These are phyloP conservation scores for Manis crassicaudata DNA, from an alignment of 2,797 vertebrate species.

Conservation along the genomic window DNA sequence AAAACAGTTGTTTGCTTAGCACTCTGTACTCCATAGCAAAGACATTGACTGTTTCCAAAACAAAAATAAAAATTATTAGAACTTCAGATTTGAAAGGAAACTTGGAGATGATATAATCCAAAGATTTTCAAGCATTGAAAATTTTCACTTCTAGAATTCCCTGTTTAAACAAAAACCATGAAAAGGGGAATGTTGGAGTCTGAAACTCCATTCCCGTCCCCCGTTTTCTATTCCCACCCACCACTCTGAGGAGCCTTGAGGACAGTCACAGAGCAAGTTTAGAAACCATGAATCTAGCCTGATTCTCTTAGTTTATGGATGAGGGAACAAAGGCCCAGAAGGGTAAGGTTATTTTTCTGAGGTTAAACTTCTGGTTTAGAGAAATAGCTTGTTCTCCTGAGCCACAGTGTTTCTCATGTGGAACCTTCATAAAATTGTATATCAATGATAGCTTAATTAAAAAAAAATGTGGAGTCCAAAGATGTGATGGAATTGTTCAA, in stretches of 20 bases:
- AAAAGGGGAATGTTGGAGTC: neutral
- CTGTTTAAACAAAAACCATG: neutral
- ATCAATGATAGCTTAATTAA: no score
- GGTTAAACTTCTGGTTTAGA: neutral
- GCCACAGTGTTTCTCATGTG: no score
- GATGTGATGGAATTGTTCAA: no score
- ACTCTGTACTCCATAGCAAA: neutral
- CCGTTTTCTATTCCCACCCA: neutral
- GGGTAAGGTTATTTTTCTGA: neutral
- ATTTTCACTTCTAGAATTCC: neutral
- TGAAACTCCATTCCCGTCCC: rapidly evolving
- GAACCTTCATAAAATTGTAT: no score
- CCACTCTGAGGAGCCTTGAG: neutral
- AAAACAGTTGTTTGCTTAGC: neutral
- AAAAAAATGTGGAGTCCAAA: no score
- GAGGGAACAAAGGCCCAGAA: neutral
- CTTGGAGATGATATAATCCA: neutral
- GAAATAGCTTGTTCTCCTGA: neutral
- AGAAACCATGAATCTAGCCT: neutral
- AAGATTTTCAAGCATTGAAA: neutral
- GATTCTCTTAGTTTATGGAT: neutral
- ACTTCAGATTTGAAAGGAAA: neutral
- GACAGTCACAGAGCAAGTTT: neutral
- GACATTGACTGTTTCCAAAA: conserved; percentile 11
- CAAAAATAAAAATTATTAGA: conserved; percentile 3